Evolutionary conservation across 2,888 invertebrate species (phyloP), one percentile per base, ranked within the genome.

Genomic region (Celastrina argiolus): DNA sequence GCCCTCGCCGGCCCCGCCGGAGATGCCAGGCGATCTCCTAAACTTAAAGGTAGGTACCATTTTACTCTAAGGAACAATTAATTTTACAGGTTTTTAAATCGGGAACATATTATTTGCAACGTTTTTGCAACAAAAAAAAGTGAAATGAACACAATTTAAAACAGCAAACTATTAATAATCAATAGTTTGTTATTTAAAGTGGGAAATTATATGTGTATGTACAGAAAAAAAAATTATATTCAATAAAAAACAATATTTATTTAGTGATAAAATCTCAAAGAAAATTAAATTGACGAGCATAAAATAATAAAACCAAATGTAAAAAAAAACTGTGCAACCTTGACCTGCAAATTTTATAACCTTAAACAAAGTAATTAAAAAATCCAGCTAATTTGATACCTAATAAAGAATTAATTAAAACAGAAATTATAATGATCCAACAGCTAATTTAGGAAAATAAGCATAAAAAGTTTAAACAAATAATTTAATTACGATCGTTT

Each of bases 1-100:
- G 83, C 81, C 64, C 74, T 79, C 70, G 88, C 88, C 75, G 81
- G 82, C 74, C 90, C 90, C 66, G 74, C 85, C 72, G 84, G 85
- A 72, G 79, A 82, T 66, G 71, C 79, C 58, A 80, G 65, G n/a
- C 66, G 81, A 73, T 77, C 77, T 75, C 73, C 82, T 75, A 77
- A 78, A 69, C 78, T 78, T 73, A 78, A 82, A 75, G 90, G 90
- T 89, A 76, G 75, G 84, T 77, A 61, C 7, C 41, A 10, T 41
- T 41, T 58, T 61, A 45, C 22, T 58, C 36, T 58, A 16, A 67
- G 18, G 18, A 41, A 26, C 18, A 63, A 18, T 26, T 42, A 22
- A 34, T 61, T 61, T 61, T 31, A 5, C 14, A 28, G 10, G 2
- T 31, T 31, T 7, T 6, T 31, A 31, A 31, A 31, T 31, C 7